phyloP scores from a whole-genome alignment of 2,113 vertebrate species.

The Cyprinodon variegatus region DNA sequence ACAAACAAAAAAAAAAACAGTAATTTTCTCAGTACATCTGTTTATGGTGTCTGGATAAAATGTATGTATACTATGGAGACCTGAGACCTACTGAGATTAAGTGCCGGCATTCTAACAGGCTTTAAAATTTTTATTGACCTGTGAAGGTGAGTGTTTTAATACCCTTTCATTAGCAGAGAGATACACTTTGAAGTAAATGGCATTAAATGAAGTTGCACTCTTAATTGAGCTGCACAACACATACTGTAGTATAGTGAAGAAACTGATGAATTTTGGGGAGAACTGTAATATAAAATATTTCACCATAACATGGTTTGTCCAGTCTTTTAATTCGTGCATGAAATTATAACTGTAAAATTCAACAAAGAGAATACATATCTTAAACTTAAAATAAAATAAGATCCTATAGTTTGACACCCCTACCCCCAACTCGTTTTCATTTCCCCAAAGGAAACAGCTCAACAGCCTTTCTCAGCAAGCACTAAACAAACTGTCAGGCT shows the following conservation, averaged over 20 bases:
- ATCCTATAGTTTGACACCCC: slow-evolving; percentile 9
- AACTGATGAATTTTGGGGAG: slow-evolving; percentile 31
- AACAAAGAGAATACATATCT: background rate
- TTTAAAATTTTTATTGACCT: slow-evolving; percentile 69
- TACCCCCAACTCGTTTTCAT: slow-evolving; percentile 35
- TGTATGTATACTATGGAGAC: slow-evolving; percentile 18
- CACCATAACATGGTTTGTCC: background rate
- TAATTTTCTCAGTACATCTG: slow-evolving; percentile 23
- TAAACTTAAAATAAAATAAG: slow-evolving; percentile 37
- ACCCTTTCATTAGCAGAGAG: slow-evolving; percentile 58
- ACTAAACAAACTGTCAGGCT: slow-evolving; percentile 57
- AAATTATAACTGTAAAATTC: slow-evolving; percentile 3
- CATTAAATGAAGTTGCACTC: slow-evolving; percentile 38
- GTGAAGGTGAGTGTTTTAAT: slow-evolving; percentile 76
- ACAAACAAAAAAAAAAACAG: slow-evolving; percentile 37
- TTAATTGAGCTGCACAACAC: slow-evolving; percentile 70
- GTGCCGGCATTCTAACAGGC: slow-evolving; percentile 25
- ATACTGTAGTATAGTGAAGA: slow-evolving; percentile 45
- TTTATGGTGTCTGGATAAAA: slow-evolving; percentile 10
- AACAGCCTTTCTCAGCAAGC: slow-evolving; percentile 32
- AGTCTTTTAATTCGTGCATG: background rate
- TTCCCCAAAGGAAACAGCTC: slow-evolving; percentile 29
- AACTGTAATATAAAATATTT: slow-evolving; percentile 9
- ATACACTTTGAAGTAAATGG: slow-evolving; percentile 61
- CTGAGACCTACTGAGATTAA: slow-evolving; percentile 22